Base-by-base conservation (phyloP, 2,113 vertebrate species). In the Trinectes maculatus region DNA sequence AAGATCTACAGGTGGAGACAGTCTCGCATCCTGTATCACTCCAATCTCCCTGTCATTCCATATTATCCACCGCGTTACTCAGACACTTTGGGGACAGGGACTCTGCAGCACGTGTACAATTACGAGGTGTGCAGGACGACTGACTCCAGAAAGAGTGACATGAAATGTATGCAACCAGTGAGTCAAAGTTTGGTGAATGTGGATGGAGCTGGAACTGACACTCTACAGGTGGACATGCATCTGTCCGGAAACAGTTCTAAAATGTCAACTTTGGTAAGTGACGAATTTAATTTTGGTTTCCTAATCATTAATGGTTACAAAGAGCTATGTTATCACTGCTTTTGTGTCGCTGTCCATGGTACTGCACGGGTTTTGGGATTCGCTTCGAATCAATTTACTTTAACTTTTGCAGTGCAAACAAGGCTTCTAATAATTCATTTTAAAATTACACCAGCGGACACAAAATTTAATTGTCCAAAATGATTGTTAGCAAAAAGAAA, bases 181-280 rank as follows among this genome's bases (percentile, higher is more conserved):
- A 72, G 36, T 81, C 71, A 68, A 56, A 83, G 55, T 66, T 59
- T 87, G 43, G 53, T 82, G 6, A 82, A 61, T 57, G 73, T 85
- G 28, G 79, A 84, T 28, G 79, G 73, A 52, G 48, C 7, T 46
- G 75, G 4, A 2, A 16, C 18, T 26, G 74, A 81, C 9, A 18
- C 29, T 12, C 16, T 33, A 1, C 63, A 67, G 19, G 22, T 37
- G 49, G 54, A 72, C 0, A 58, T 62, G 2, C 40, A 75, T 0
- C 4, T 56, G 0, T 40, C 59, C n/a, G 63, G 42, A 1, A 46
- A 40, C 36, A 44, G 4, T 40, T 85, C 74, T 15, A 55, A 42
- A 19, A 78, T 79, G 67, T 79, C 70, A 37, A 78, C 76, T 13
- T 18, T 87, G 76, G 82, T 82, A 34, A 82, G 85, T 81, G 6